Percentiles rank a stretch among this genome's conserved stretches.
Evolutionary conservation across 2,888 invertebrate genomes (phyloP).

Genomic region (Macaria notata): DNA sequence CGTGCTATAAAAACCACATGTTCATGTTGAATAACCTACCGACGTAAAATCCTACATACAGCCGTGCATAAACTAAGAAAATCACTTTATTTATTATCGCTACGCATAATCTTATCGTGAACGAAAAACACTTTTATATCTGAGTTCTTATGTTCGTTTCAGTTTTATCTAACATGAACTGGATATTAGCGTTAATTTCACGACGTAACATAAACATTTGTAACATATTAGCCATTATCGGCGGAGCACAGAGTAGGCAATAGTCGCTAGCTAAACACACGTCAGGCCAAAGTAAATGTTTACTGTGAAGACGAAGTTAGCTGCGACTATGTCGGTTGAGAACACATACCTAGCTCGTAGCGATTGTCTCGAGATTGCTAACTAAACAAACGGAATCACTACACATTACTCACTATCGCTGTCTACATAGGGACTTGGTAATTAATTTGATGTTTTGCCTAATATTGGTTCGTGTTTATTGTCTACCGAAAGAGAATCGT

Average conservation of each 20-base stretch:
- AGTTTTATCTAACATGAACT: constrained; percentile 51
- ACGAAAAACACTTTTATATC: constrained; percentile 15
- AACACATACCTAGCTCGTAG: constrained; percentile 13
- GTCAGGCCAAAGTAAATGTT: constrained; percentile 61
- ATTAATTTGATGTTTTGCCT: constrained; percentile 25
- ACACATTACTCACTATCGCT: constrained; percentile 14
- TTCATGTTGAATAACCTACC: too few species aligned
- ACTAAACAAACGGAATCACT: constrained; percentile 22
- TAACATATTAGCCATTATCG: constrained; percentile 66
- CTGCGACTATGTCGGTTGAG: constrained; percentile 43
- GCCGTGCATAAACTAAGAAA: too few species aligned
- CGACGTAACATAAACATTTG: constrained; percentile 64
- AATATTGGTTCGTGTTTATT: constrained; percentile 30
- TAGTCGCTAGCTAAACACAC: constrained; percentile 48
- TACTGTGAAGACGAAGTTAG: constrained; percentile 52
- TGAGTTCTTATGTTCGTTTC: constrained; percentile 26
- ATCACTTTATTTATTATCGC: too few species aligned
- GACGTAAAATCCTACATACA: too few species aligned
- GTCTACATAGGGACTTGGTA: constrained; percentile 5
- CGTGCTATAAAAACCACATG: too few species aligned
- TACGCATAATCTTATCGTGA: background rate
- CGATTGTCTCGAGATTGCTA: constrained; percentile 19
- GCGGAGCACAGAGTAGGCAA: constrained; percentile 15
- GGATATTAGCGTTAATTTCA: constrained; percentile 54
- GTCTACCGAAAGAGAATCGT: constrained; percentile 17